These are phyloP conservation scores for Nothocercus nigrocapillus DNA, from an alignment of 2,113 vertebrate species.

Conservation along the genomic window DNA sequence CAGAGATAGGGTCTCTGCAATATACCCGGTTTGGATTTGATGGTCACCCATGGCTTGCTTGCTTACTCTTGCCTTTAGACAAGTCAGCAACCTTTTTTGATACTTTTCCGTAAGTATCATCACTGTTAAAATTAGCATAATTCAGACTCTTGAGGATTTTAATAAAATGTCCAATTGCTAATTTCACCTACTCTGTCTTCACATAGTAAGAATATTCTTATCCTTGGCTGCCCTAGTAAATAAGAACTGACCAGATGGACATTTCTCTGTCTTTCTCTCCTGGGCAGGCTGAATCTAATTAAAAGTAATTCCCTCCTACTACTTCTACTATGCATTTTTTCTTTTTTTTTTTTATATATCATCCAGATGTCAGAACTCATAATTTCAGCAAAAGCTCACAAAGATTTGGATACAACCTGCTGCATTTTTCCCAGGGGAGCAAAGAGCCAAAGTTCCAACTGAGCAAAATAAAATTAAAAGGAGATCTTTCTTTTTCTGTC, in stretches of 20 bases:
- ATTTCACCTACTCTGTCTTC: conserved; percentile 4
- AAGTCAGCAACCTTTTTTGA: not conserved
- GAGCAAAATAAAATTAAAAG: conserved; percentile 66
- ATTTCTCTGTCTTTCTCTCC: conserved; percentile 38
- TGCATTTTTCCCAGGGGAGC: conserved; percentile 48
- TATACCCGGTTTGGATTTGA: not conserved
- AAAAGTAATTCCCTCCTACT: conserved; percentile 71
- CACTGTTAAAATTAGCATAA: not conserved
- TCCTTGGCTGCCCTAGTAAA: conserved; percentile 56
- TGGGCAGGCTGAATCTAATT: conserved; percentile 68
- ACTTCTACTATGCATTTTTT: conserved; percentile 21
- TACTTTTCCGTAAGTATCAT: not conserved
- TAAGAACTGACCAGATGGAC: conserved; percentile 70
- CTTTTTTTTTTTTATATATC: not conserved
- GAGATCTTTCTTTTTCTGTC: conserved; percentile 1
- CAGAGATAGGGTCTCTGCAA: not conserved
- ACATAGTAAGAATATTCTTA: conserved; percentile 6
- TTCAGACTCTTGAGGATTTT: not conserved
- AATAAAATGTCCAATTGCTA: conserved; percentile 14
- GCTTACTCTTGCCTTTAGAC: not conserved
- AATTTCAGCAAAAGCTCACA: conserved; percentile 71
- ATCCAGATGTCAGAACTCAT: conserved; percentile 72
- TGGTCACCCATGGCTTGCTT: not conserved
- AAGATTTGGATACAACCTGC: conserved; percentile 59
- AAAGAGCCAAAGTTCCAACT: conserved; percentile 21